Conservation (phyloP, 2,113 vertebrate species). For the Phoxinus phoxinus region DNA sequence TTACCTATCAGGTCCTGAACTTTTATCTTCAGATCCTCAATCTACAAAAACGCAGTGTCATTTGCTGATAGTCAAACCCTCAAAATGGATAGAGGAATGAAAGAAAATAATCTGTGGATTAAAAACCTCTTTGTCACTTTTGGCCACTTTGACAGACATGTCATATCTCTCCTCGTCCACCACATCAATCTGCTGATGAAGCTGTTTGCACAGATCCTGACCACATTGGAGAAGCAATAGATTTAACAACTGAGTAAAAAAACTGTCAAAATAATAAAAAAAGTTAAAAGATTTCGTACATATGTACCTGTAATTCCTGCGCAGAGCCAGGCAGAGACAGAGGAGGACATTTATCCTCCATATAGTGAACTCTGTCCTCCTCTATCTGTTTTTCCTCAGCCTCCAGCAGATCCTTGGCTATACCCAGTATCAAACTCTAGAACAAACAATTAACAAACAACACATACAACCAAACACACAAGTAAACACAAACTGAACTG, state of each 20-base stretch:
- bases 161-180: constrained; percentile 94
- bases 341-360: constrained; percentile 83
- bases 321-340: constrained; percentile 76
- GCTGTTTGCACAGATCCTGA: constrained; percentile 88
- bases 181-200: constrained; percentile 86
- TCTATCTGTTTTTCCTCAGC: constrained; percentile 77
- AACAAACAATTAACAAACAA: background rate
- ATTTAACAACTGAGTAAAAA: background rate
- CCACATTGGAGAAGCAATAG: background rate
- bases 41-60: constrained; percentile 57
- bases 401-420: constrained; percentile 80
- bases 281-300: background rate
- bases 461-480: background rate
- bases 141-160: constrained; percentile 82
- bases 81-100: background rate
- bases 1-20: constrained; percentile 85
- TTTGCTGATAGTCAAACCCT: background rate
- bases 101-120: background rate
- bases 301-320: constrained; percentile 87
- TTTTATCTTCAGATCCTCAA: constrained; percentile 86
- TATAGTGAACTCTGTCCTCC: constrained; percentile 81
- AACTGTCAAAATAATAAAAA: background rate
- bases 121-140: constrained; percentile 84
- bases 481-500: background rate
- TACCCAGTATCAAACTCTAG: constrained; percentile 91